These are phyloP conservation scores for Sarcophaga bullata DNA, from an alignment of 1,140 invertebrate species.

Conservation along the genomic window DNA sequence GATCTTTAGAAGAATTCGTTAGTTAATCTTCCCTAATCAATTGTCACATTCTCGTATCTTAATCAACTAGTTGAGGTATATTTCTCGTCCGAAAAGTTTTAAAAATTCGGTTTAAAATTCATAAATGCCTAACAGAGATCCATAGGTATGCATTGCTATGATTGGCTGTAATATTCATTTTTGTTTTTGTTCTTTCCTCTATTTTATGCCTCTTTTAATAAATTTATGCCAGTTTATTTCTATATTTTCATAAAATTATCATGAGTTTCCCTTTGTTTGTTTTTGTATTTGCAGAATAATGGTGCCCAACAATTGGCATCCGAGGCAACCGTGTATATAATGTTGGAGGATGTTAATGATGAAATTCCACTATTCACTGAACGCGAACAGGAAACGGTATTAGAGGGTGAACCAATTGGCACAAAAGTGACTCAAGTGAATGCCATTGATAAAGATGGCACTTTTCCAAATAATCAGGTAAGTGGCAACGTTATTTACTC, in stretches of 20 bases:
- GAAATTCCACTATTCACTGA: constrained; percentile 96
- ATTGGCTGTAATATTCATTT: too few relatives aligned
- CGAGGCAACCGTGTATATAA: constrained; percentile 92
- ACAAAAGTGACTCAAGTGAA: constrained; percentile 96
- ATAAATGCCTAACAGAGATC: too few relatives aligned
- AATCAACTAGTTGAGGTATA: too few relatives aligned
- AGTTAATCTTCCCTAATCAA: too few relatives aligned
- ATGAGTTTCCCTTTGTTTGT: constrained; percentile 28
- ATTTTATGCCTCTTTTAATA: background rate
- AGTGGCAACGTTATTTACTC: constrained; percentile 43
- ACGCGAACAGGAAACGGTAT: constrained; percentile 91
- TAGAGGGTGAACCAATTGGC: constrained; percentile 92
- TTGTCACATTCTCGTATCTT: too few relatives aligned
- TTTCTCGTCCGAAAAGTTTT: too few relatives aligned
- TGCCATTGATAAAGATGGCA: constrained; percentile 96
- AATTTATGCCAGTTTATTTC: background rate
- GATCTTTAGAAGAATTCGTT: too few relatives aligned
- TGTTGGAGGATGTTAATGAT: constrained; percentile 95
- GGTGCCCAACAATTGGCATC: constrained; percentile 94
- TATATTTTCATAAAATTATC: background rate
- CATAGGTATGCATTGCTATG: too few relatives aligned
- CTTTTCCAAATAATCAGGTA: constrained; percentile 93
- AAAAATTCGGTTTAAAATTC: too few relatives aligned
- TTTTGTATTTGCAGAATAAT: constrained; percentile 82
- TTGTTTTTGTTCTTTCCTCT: background rate